Conservation (phyloP, 2,797 vertebrate species). For the Mormyrus proboscirostris region DNA sequence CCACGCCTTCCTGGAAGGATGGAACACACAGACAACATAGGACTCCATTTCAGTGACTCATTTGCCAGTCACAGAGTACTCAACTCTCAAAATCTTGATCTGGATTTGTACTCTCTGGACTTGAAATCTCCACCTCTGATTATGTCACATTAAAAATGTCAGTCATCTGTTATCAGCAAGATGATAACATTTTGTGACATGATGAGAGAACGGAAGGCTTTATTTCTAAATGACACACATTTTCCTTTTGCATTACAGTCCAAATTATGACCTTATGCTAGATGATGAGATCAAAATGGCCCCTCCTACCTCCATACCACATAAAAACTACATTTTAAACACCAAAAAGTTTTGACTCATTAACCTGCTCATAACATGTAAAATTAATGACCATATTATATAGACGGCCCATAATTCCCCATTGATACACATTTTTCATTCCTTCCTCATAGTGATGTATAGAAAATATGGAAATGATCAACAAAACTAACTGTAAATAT, state of each 20-base stretch:
- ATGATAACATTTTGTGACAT: neutral
- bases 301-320: neutral
- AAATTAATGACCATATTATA: neutral
- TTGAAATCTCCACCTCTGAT: neutral
- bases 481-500: neutral
- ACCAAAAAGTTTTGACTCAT: neutral
- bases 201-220: neutral
- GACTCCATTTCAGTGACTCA: constrained; percentile 30
- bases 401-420: neutral
- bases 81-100: neutral
- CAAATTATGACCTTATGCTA: neutral
- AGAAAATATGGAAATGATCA: neutral
- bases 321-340: neutral
- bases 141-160: neutral
- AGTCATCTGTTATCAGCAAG: neutral
- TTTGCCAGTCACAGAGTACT: neutral
- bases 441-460: neutral
- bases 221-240: neutral
- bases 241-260: constrained; percentile 48
- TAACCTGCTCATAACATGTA: neutral
- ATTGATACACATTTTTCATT: neutral
- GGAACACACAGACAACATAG: constrained; percentile 37
- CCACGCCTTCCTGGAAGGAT: constrained; percentile 49
- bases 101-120: neutral
- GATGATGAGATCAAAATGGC: neutral